phyloP scores from a whole-genome alignment of 2,113 vertebrate species.

The Hippotragus niger region DNA sequence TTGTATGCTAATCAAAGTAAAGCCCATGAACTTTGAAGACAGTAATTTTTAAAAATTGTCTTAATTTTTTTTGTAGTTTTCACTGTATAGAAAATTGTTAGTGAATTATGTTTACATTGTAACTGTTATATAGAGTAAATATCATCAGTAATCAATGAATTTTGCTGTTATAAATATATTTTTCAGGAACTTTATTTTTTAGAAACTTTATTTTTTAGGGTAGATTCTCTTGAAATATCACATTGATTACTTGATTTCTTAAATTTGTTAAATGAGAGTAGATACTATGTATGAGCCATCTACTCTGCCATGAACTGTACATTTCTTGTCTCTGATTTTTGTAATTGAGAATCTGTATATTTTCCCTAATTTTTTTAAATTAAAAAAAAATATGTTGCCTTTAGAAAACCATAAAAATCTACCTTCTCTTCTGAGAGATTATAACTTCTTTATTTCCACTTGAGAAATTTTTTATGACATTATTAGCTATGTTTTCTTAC shows the following conservation, averaged over 20 bases:
- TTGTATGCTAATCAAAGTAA: background rate
- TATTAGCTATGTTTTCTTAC: background rate
- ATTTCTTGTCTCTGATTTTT: conserved; percentile 19
- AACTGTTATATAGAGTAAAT: background rate
- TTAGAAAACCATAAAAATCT: background rate
- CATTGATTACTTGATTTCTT: background rate
- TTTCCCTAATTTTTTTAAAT: background rate
- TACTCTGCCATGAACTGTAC: background rate
- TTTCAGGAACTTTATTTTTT: no score
- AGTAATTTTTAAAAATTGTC: background rate
- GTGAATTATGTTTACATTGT: background rate
- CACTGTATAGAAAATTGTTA: conserved; percentile 23
- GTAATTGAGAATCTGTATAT: background rate
- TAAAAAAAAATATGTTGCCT: background rate
- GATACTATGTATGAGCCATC: background rate
- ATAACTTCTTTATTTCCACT: background rate
- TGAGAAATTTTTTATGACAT: background rate
- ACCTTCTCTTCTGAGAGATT: background rate
- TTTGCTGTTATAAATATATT: conserved; percentile 9
- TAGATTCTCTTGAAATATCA: background rate
- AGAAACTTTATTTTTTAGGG: background rate
- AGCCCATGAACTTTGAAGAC: background rate
- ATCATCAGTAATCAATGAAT: background rate
- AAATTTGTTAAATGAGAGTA: background rate
- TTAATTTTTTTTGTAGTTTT: background rate